These are phyloP conservation scores for Eristalis tenax DNA, from an alignment of 2,888 invertebrate genomes.

Conservation along the genomic window DNA sequence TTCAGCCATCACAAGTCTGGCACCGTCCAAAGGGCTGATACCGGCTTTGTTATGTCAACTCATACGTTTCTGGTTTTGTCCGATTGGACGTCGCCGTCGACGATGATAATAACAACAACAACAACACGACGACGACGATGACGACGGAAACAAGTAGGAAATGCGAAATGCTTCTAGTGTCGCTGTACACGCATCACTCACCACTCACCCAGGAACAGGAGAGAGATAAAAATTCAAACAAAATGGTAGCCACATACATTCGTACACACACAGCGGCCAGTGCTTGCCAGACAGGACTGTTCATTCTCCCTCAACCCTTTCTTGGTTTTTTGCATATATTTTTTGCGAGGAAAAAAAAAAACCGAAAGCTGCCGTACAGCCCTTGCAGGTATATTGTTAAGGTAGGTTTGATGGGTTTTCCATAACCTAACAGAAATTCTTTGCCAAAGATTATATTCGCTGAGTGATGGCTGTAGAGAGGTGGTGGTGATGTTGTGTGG, in stretches of 20 bases:
- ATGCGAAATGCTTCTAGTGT: slow-evolving; percentile 67
- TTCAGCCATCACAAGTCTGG: slow-evolving; percentile 60
- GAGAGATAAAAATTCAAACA: slow-evolving; percentile 61
- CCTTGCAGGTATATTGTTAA: slow-evolving; percentile 52
- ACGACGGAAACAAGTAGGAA: slow-evolving; percentile 50
- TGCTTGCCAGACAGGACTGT: slow-evolving; percentile 53
- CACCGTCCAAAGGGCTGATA: slow-evolving; percentile 70
- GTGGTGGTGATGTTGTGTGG: neutral
- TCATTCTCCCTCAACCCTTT: slow-evolving; percentile 58
- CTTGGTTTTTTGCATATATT: slow-evolving; percentile 12
- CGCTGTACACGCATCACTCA: slow-evolving; percentile 70
- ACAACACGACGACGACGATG: neutral
- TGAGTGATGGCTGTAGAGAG: neutral
- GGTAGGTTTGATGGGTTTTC: slow-evolving; percentile 46
- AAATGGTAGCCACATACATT: slow-evolving; percentile 68
- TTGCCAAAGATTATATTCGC: slow-evolving; percentile 50
- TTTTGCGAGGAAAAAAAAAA: slow-evolving; percentile 6
- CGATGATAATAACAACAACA: neutral
- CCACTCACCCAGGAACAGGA: slow-evolving; percentile 43
- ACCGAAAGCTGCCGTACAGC: slow-evolving; percentile 39
- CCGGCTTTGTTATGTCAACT: slow-evolving; percentile 72
- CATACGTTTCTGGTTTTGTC: slow-evolving; percentile 69
- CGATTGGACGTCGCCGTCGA: slow-evolving; percentile 49
- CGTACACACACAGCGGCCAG: slow-evolving; percentile 4
- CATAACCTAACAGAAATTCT: slow-evolving; percentile 60